Evolutionary conservation across 2,888 invertebrate species (phyloP).

Genomic region (Rhagium mordax): DNA sequence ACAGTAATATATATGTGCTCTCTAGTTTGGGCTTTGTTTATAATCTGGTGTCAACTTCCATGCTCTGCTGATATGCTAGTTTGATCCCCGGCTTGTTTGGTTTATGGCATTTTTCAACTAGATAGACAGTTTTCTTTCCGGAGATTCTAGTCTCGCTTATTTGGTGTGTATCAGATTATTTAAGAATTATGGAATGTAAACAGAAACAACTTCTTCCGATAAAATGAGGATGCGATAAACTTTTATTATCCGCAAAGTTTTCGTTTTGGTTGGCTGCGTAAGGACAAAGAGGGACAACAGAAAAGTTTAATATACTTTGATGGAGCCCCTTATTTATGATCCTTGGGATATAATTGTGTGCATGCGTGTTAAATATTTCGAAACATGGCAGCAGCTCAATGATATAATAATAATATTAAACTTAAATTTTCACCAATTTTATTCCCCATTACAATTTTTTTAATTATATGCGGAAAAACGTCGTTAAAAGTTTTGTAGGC

Average conservation of each 20-base stretch:
- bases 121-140: conserved; percentile 18
- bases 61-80: neutral
- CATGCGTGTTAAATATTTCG: too few species aligned
- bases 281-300: neutral
- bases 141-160: conserved; percentile 2
- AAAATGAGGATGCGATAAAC: conserved; percentile 26
- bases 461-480: too few species aligned
- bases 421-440: too few species aligned
- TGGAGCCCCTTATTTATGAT: conserved; percentile 14
- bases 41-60: conserved; percentile 32
- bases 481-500: too few species aligned
- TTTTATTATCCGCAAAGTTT: conserved; percentile 27
- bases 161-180: conserved; percentile 26
- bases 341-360: conserved; percentile 6
- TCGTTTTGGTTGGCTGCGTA: conserved; percentile 8
- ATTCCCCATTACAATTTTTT: too few species aligned
- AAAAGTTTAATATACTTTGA: neutral
- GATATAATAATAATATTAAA: too few species aligned
- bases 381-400: too few species aligned
- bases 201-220: conserved; percentile 25
- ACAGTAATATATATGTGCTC: conserved; percentile 32
- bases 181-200: conserved; percentile 39
- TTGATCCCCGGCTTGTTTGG: conserved; percentile 3
- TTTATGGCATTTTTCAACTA: conserved; percentile 15
- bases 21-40: conserved; percentile 29